Conservation (phyloP, 2,888 invertebrate genomes). For the Eumerus sabulonum region DNA sequence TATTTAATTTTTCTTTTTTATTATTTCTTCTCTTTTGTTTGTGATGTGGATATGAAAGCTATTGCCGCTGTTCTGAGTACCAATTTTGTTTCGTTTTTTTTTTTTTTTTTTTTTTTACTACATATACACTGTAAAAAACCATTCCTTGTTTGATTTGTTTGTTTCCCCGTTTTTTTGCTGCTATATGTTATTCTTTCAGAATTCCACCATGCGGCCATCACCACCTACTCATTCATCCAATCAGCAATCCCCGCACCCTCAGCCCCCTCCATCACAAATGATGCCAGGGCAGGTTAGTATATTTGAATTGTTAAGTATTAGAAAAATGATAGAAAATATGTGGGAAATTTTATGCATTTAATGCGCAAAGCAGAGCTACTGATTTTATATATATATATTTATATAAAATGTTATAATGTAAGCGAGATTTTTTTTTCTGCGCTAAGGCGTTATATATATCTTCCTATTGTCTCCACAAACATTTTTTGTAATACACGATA, state of each 20-base stretch:
- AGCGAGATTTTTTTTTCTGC: too few relatives aligned
- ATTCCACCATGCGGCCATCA: constrained; percentile 90
- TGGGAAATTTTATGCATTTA: constrained; percentile 56
- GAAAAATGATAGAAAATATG: constrained; percentile 29
- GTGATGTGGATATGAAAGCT: not conserved
- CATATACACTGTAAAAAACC: too few relatives aligned
- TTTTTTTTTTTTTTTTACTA: constrained; percentile 22
- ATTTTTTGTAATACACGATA: too few relatives aligned
- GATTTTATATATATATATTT: not conserved
- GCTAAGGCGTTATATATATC: too few relatives aligned
- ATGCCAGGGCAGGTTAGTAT: constrained; percentile 85
- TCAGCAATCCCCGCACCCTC: constrained; percentile 93
- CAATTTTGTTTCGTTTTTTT: not conserved
- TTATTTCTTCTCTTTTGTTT: too few relatives aligned
- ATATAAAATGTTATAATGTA: too few relatives aligned
- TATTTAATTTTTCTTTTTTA: too few relatives aligned
- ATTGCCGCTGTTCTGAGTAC: not conserved
- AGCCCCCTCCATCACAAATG: constrained; percentile 90
- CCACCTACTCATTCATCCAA: constrained; percentile 93
- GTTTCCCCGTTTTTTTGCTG: constrained; percentile 66
- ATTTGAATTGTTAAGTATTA: constrained; percentile 8
- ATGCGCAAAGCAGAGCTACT: constrained; percentile 19
- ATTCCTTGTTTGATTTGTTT: constrained; percentile 16
- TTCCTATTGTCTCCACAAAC: too few relatives aligned
- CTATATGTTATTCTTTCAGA: constrained; percentile 80